Percentiles rank a stretch among this genome's conserved stretches.
Conservation (phyloP, 1,140 invertebrate species). For the Trichomalopsis sarcophagae region DNA sequence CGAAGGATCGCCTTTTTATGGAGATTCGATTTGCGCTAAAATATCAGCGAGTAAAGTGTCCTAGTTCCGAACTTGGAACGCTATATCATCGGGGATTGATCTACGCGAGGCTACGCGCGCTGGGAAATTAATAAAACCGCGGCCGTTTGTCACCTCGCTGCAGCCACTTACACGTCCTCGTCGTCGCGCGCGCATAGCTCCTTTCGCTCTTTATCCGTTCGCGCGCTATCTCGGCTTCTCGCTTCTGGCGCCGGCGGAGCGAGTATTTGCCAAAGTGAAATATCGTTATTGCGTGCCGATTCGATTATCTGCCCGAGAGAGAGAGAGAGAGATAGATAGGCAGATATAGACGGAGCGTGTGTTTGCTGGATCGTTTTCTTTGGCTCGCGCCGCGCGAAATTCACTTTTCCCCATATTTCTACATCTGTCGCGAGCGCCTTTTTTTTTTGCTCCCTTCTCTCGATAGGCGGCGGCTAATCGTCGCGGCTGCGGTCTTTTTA, state of each 20-base stretch:
- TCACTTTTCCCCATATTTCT: conserved; percentile 4
- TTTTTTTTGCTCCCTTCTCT: neutral
- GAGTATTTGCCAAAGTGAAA: conserved; percentile 54
- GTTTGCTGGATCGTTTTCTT: conserved; percentile 50
- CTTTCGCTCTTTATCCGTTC: neutral
- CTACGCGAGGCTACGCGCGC: neutral
- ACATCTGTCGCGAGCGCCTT: neutral
- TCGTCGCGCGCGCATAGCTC: neutral
- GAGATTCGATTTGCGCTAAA: too few relatives aligned
- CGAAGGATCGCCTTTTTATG: too few relatives aligned
- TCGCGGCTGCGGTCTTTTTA: neutral
- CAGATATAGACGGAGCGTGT: neutral
- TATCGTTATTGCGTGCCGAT: conserved; percentile 51
- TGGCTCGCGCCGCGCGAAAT: conserved; percentile 41
- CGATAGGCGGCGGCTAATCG: neutral
- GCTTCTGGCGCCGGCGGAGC: neutral
- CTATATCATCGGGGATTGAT: neutral
- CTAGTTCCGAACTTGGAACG: conserved; percentile 25
- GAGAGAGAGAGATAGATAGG: neutral
- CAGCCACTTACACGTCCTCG: neutral
- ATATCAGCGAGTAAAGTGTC: neutral
- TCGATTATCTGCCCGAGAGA: conserved; percentile 48
- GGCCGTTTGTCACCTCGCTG: conserved; percentile 15
- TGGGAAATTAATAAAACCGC: conserved; percentile 28
- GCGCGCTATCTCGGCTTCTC: neutral